Evolutionary conservation across 2,113 vertebrate species (phyloP), one percentile per base, ranked within the genome.

Genomic region (Cavia porcellus): DNA sequence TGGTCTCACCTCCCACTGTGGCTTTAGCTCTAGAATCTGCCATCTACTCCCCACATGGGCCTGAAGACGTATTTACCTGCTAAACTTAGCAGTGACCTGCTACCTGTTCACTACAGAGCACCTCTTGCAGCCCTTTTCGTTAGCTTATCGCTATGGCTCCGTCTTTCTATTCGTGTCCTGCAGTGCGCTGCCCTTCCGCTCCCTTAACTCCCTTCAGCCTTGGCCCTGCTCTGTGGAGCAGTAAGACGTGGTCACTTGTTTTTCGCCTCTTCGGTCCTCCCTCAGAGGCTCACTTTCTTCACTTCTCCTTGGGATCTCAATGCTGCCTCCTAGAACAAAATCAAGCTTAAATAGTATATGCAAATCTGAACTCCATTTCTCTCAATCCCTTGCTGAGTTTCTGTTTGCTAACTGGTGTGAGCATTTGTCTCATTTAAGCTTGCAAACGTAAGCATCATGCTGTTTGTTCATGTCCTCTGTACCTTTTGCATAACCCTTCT

Each of bases 171-270:
- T 10, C 0, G 5, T 1, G 3, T 30, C 66, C 61, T 57, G 47
- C 45, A 4, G 2, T 11, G 59, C 19, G 7, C 80, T 35, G 32
- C 4, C 24, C 45, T 0, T 15, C 2, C n/a, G 25, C 59, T 64
- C 83, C 64, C 45, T 28, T 20, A 59, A 30, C 1, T 0, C 70
- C 19, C 0, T 12, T 8, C 1, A 2, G 10, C 10, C n/a, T 3
- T 42, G 50, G 7, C 25, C 64, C 68, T 79, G 7, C 24, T 50
- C 42, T 22, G 0, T 38, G 50, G 15, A 52, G 52, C 6, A 3
- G 9, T 24, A 3, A 64, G 13, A 2, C 24, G 12, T 1, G 0
- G 14, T 77, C 30, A 1, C 52, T 45, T 45, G 52, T 62, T 35
- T 72, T 50, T 70, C 81, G 52, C 38, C 13, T 64, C 52, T 32